phyloP scores from a whole-genome alignment of 30 jellyfish, hydroid and myxozoan genomes.

The Pseudorhiza aurosa region DNA sequence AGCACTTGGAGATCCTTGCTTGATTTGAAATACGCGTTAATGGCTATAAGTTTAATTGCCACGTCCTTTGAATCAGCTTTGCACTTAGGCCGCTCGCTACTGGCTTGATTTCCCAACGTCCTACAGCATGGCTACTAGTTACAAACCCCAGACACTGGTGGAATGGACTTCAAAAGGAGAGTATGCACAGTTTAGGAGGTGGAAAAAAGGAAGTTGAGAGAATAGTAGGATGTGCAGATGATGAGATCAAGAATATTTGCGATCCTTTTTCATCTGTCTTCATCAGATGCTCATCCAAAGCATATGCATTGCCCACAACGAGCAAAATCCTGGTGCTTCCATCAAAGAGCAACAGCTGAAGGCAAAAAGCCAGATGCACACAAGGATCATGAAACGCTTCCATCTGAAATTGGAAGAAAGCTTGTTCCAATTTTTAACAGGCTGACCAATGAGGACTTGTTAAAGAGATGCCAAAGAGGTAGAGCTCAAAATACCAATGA shows the following conservation, averaged over 20 bases:
- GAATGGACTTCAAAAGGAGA: too few relatives aligned
- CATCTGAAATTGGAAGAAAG: slow-evolving; percentile 19
- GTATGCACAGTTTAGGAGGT: too few relatives aligned
- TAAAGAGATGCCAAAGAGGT: slow-evolving; percentile 17
- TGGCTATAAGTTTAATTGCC: too few relatives aligned
- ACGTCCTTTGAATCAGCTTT: too few relatives aligned
- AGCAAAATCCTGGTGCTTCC: slow-evolving; percentile 47
- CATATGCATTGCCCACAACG: slow-evolving; percentile 56
- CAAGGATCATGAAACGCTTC: slow-evolving; percentile 34
- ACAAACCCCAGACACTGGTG: too few relatives aligned
- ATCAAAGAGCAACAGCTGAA: slow-evolving; percentile 54
- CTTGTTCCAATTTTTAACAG: slow-evolving; percentile 39
- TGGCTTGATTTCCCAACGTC: slow-evolving; percentile 29
- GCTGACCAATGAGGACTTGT: slow-evolving; percentile 24
- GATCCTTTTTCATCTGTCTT: slow-evolving; percentile 15
- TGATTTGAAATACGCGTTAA: too few relatives aligned
- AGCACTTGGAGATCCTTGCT: too few relatives aligned
- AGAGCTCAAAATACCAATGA: slow-evolving; percentile 23
- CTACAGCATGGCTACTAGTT: slow-evolving; percentile 46
- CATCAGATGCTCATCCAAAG: slow-evolving; percentile 24
- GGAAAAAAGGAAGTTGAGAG: too few relatives aligned
- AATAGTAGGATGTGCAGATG: not conserved
- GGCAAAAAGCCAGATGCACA: slow-evolving; percentile 1
- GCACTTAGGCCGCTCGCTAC: too few relatives aligned
- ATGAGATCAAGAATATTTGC: slow-evolving; percentile 15